These are phyloP conservation scores for Frieseomelitta varia DNA, from an alignment of 1,140 invertebrate genomes.

Conservation along the genomic window DNA sequence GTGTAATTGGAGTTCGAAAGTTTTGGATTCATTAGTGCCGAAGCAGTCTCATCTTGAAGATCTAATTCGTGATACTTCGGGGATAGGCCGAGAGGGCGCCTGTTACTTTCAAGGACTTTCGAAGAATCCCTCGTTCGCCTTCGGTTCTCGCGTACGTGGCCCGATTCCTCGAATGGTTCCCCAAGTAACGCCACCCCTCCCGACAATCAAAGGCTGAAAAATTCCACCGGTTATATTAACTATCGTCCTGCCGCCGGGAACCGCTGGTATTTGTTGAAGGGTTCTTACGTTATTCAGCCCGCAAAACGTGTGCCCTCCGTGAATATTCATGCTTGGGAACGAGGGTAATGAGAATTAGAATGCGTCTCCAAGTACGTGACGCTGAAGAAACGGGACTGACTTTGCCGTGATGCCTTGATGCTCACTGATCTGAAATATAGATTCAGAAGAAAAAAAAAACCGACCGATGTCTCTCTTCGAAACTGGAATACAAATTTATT, in stretches of 20 bases:
- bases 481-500: no score
- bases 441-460: not conserved
- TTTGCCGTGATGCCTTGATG: no score
- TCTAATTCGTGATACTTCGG: constrained; percentile 70
- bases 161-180: constrained; percentile 17
- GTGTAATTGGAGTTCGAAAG: constrained; percentile 74
- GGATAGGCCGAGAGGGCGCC: constrained; percentile 64
- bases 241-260: not conserved
- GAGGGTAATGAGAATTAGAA: constrained; percentile 11
- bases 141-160: constrained; percentile 18
- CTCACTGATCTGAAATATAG: not conserved
- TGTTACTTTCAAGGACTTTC: constrained; percentile 72
- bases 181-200: not conserved
- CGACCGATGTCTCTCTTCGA: not conserved
- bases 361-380: not conserved
- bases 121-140: constrained; percentile 64
- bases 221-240: not conserved
- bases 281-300: not conserved
- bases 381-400: not conserved
- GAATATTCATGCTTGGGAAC: not conserved
- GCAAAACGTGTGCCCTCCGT: not conserved
- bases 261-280: not conserved
- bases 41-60: constrained; percentile 71
- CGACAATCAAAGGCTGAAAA: not conserved
- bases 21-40: constrained; percentile 74